Conservation (phyloP, 2,113 vertebrate species). For the Helogale parvula region DNA sequence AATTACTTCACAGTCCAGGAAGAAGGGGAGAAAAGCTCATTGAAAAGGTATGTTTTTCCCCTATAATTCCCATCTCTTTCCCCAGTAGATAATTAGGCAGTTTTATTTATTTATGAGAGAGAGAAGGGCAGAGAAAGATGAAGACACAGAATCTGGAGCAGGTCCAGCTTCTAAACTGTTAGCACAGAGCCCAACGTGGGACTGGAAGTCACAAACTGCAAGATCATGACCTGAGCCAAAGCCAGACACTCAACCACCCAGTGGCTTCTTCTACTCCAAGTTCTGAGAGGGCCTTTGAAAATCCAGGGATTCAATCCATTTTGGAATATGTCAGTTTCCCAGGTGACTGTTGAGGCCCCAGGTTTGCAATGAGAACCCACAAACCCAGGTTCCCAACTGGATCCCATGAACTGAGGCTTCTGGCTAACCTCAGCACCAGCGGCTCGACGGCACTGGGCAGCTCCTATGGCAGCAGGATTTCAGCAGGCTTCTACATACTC, state of each 20-base stretch:
- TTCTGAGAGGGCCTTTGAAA: not conserved
- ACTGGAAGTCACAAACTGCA: too few species aligned
- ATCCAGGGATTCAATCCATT: not conserved
- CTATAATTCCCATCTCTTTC: not conserved
- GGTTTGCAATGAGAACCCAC: not conserved
- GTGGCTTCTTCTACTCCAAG: not conserved
- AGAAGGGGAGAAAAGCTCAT: not conserved
- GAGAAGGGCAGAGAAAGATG: too few species aligned
- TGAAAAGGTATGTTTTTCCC: not conserved
- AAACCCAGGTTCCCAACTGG: not conserved
- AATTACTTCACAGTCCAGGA: not conserved
- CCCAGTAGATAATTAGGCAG: not conserved
- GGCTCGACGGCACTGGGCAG: not conserved
- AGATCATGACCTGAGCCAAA: too few species aligned
- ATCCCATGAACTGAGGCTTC: not conserved
- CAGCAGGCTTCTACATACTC: not conserved
- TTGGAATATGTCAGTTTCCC: too few species aligned
- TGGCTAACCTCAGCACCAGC: not conserved
- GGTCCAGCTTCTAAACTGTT: too few species aligned
- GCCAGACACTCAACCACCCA: too few species aligned
- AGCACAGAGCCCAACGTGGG: too few species aligned
- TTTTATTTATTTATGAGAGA: not conserved
- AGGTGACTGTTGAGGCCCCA: not conserved
- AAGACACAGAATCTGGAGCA: too few species aligned
- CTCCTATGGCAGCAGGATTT: not conserved